Evolutionary conservation across 2,888 invertebrate genomes (phyloP), one percentile per base, ranked within the genome.

Genomic region (Leucoma salicis): DNA sequence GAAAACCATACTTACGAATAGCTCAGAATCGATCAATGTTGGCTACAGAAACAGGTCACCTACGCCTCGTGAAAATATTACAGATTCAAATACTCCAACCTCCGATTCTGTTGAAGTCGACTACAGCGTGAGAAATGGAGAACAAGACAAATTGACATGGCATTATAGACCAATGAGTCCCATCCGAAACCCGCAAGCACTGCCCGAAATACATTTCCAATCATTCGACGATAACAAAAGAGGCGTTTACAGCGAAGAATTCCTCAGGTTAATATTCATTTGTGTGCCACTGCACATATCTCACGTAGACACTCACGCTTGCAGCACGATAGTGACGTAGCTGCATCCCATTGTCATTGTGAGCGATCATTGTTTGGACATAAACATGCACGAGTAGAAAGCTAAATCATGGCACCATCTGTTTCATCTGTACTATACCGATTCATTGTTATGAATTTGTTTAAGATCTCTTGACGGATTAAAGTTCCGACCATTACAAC

Each of bases 391-490:
- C 78, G 73, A 64, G 59, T 61, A 61, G 61, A 54, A 51, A 63
- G 63, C 61, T 57, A 63, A 63, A 31, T 70, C 65, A 70, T 70
- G 74, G 66, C 53, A 53, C 53, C 73, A 71, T 72, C 61, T 57
- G 49, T 54, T 68, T 72, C 75, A 70, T 66, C 46, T 85, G 80
- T 81, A 83, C 63, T 71, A 85, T 82, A 85, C 62, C 80, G 69
- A 79, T 73, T 86, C 82, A 84, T 78, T 83, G 32, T 60, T 63
- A 42, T 63, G 51, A 63, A 49, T 87, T 90, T 86, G 85, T 90
- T 90, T 83, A 89, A 90, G 90, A 78, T 92, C 92, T 61, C 87
- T 93, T 69, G 93, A 94, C 76, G 93, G 93, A 59, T 91, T 93
- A 65, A 92, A 92, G 75, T 90, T 78, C 66, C 90, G 91, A 51